Conservation (phyloP, 2,797 vertebrate genomes). For the Myotis daubentonii region DNA sequence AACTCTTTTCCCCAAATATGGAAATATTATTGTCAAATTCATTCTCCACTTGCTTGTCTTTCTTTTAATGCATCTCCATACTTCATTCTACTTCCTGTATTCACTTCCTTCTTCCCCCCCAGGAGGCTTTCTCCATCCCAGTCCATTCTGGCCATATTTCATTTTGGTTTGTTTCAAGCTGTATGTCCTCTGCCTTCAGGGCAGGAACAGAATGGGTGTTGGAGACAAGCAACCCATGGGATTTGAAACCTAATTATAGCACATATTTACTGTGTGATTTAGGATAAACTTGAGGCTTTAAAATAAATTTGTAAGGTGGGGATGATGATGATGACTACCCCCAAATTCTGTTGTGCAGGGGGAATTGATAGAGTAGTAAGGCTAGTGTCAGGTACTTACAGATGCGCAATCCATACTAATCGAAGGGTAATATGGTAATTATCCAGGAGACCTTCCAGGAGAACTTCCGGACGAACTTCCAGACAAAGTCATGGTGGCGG, state of each 20-base stretch:
- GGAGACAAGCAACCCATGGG: not conserved
- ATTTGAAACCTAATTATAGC: not conserved
- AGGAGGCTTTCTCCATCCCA: not conserved
- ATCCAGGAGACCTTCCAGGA: no score
- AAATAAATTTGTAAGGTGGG: not conserved
- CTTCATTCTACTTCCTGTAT: not conserved
- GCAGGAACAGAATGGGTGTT: not conserved
- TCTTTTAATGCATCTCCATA: not conserved
- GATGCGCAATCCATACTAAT: no score
- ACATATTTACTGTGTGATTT: not conserved
- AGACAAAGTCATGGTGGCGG: no score
- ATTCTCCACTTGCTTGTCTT: not conserved
- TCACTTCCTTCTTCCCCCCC: not conserved
- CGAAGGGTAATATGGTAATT: no score
- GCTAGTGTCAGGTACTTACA: not conserved
- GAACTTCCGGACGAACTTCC: no score
- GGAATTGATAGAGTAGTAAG: not conserved
- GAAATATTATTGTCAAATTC: not conserved
- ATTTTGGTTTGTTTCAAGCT: constrained; percentile 22
- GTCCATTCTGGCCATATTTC: not conserved
- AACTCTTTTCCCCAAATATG: not conserved
- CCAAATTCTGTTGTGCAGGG: not conserved
- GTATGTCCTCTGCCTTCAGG: not conserved
- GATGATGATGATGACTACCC: not conserved
- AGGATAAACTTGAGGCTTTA: not conserved